Evolutionary conservation across 2,113 vertebrate genomes (phyloP), one percentile per base, ranked within the genome.

Genomic region (Salvator merianae): DNA sequence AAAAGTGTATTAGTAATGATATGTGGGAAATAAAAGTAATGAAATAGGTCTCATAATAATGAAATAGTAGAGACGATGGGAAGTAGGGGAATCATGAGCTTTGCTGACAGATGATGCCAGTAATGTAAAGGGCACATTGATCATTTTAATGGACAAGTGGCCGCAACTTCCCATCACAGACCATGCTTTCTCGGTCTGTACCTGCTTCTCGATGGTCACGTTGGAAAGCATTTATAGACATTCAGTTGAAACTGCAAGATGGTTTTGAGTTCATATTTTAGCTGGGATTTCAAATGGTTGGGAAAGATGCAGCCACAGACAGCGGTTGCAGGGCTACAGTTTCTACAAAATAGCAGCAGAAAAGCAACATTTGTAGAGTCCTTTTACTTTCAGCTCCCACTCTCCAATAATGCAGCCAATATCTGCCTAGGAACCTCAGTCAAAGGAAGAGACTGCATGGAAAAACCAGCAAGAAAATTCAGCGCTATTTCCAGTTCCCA

Each of bases 21-120:
- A 69, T 83, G 76, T 77, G 82, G 82, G 82, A 70, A 84, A 84
- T 84, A 77, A 77, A 84, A 77, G 65, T 77, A 84, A 84, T 77
- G 74, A 77, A 84, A 77, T 84, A 69, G 82, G 74, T 70, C 74
- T 70, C 62, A 40, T 77, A 84, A 77, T 84, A 77, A 84, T 84
- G 75, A 84, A 84, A 69, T 84, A 77, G 28, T 84, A 59, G 47
- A 24, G 82, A 59, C 76, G 65, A 77, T 84, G 82, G 75, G 82
- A 84, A 84, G 75, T 77, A n/a, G 6, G 74, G 74, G 82, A 77
- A 70, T 84, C 74, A 9, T 53, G 73, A 53, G 47, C 73, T 38
- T 76, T 36, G 63, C 82, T 76, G 43, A 84, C 63, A 77, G 74
- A 84, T 77, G 82, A 84, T 40, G 7, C 65, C 74, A 70, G 75